A percentile compares a stretch with the other conserved stretches of the same genome.
Evolutionary conservation across 2,113 vertebrate genomes (phyloP).

Genomic region (Cavia porcellus): DNA sequence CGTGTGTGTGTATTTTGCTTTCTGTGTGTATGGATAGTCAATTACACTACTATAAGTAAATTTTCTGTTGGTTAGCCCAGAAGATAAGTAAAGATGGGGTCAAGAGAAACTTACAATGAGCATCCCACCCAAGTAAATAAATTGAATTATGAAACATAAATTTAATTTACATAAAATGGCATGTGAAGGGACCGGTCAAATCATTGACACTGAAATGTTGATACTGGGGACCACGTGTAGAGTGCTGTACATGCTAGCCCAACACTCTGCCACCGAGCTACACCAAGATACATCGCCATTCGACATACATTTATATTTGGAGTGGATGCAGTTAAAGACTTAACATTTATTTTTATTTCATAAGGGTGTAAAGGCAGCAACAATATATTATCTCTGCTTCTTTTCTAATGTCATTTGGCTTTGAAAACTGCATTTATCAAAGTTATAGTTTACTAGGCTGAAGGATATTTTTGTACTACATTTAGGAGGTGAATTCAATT

Average conservation of each 20-base stretch:
- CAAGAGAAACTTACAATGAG: not conserved
- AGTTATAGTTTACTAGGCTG: not conserved
- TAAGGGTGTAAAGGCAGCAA: not conserved
- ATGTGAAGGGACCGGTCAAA: not conserved
- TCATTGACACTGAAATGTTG: not conserved
- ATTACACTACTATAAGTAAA: not conserved
- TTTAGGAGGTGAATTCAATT: constrained; percentile 8
- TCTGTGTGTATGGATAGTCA: not conserved
- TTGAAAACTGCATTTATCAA: not conserved
- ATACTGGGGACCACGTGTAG: not conserved
- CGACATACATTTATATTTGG: not conserved
- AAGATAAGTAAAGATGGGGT: not conserved
- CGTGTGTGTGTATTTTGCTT: too few relatives aligned
- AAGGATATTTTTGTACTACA: not conserved
- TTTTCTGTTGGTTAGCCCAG: not conserved
- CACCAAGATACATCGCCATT: not conserved
- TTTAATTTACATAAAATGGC: not conserved
- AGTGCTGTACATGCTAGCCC: not conserved
- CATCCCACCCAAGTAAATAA: not conserved
- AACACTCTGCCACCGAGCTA: not conserved
- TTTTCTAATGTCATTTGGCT: constrained; percentile 2
- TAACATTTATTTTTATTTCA: not conserved
- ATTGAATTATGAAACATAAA: not conserved
- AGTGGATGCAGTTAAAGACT: not conserved
- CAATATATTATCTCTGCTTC: not conserved